Percentiles rank a stretch among this genome's conserved stretches.
phyloP scores from a whole-genome alignment of 2,113 vertebrate species.

The Mirounga angustirostris region DNA sequence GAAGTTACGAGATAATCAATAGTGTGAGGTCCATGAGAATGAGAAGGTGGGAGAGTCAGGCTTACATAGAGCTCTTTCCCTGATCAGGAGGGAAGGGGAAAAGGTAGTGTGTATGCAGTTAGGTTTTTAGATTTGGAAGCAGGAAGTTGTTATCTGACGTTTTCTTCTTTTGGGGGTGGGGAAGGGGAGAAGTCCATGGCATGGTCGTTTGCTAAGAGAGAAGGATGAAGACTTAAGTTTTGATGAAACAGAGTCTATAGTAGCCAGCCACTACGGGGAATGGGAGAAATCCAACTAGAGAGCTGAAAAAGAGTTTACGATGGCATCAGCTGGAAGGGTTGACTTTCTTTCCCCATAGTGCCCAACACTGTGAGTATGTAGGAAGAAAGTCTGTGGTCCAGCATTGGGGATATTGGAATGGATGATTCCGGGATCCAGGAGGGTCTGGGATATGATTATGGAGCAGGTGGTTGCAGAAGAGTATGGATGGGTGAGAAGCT shows the following conservation, averaged over 20 bases:
- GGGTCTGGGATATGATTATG: neutral
- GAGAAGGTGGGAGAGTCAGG: neutral
- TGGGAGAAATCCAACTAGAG: neutral
- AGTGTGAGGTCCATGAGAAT: neutral
- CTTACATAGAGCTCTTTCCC: neutral
- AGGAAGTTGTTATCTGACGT: neutral
- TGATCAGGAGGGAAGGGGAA: neutral
- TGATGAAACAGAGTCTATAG: neutral
- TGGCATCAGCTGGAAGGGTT: neutral
- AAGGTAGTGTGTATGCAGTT: neutral
- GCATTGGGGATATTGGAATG: neutral
- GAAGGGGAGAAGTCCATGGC: neutral
- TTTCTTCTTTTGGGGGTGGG: neutral
- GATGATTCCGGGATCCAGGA: neutral
- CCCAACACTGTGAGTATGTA: neutral
- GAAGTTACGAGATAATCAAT: neutral
- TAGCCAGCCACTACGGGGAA: neutral
- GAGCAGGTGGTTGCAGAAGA: neutral
- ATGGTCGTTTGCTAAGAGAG: neutral
- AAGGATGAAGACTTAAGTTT: neutral
- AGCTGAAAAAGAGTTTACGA: neutral
- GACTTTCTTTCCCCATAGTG: neutral
- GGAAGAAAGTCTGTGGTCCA: neutral
- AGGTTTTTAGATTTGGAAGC: neutral
- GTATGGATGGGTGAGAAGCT: fast-evolving